Conservation (phyloP, 2,888 invertebrate species). For the Pelosia muscerda region DNA sequence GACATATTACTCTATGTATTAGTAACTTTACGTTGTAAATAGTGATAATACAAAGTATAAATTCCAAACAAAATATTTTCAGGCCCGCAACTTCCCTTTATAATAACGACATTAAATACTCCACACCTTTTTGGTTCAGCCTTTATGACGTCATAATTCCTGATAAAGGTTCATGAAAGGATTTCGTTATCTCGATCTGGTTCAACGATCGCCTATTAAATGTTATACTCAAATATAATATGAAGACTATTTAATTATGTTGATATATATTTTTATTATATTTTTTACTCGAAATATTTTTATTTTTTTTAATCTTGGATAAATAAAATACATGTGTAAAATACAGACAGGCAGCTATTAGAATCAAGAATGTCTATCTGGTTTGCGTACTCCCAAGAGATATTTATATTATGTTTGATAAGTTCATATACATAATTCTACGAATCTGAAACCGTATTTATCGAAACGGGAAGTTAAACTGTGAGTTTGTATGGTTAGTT, state of each 20-base stretch:
- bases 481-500: no score
- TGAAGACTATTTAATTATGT: slow-evolving; percentile 29
- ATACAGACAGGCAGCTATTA: no score
- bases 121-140: slow-evolving; percentile 40
- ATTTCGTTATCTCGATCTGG: slow-evolving; percentile 16
- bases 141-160: slow-evolving; percentile 35
- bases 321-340: no score
- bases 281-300: no score
- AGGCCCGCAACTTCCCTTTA: background rate
- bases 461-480: no score
- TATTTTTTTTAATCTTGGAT: no score
- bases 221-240: slow-evolving; percentile 28
- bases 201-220: slow-evolving; percentile 11
- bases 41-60: background rate
- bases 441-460: no score
- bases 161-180: slow-evolving; percentile 37
- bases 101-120: slow-evolving; percentile 35
- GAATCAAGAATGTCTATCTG: no score
- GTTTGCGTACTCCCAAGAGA: no score
- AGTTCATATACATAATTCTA: no score
- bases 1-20: no score
- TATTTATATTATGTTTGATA: no score
- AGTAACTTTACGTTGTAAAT: background rate
- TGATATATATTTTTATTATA: background rate
- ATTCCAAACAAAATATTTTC: slow-evolving; percentile 7